Conservation (phyloP, 2,797 vertebrate species). For the Martes flavigula region DNA sequence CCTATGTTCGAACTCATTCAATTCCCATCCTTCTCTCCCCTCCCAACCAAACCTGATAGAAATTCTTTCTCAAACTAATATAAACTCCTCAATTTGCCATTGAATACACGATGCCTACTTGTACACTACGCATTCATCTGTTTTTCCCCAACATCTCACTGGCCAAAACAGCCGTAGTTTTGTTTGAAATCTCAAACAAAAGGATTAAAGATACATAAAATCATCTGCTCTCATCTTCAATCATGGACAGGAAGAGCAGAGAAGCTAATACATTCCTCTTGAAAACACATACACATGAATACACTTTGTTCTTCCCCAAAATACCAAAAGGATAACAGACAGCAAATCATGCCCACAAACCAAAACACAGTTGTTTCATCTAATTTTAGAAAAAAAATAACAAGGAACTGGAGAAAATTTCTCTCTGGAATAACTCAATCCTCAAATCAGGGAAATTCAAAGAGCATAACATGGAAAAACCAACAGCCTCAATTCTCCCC, state of each 20-base stretch:
- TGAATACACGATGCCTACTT: not conserved
- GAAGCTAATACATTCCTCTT: not conserved
- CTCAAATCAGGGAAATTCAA: conserved; percentile 59
- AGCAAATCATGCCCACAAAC: conserved; percentile 65
- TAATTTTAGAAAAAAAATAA: conserved; percentile 67
- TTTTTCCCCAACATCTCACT: not conserved
- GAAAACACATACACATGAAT: conserved; percentile 10
- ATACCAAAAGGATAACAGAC: conserved; percentile 55
- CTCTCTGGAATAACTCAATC: conserved; percentile 64
- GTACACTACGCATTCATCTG: not conserved
- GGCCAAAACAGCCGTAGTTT: not conserved
- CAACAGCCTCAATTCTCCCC: conserved; percentile 33
- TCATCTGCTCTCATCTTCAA: not conserved
- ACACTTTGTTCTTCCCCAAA: conserved; percentile 49
- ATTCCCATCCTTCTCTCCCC: not conserved
- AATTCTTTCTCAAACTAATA: conserved; percentile 14
- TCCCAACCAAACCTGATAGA: not conserved
- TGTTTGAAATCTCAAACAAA: conserved; percentile 8
- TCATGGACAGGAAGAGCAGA: conserved; percentile 8
- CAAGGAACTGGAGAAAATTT: conserved; percentile 40
- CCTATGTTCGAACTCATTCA: not conserved
- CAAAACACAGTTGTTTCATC: conserved; percentile 70
- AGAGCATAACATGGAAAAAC: conserved; percentile 48
- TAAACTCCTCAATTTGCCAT: not conserved
- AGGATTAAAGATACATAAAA: not conserved